Evolutionary conservation across 2,797 vertebrate genomes (phyloP).

Genomic region (Gouania willdenowi): DNA sequence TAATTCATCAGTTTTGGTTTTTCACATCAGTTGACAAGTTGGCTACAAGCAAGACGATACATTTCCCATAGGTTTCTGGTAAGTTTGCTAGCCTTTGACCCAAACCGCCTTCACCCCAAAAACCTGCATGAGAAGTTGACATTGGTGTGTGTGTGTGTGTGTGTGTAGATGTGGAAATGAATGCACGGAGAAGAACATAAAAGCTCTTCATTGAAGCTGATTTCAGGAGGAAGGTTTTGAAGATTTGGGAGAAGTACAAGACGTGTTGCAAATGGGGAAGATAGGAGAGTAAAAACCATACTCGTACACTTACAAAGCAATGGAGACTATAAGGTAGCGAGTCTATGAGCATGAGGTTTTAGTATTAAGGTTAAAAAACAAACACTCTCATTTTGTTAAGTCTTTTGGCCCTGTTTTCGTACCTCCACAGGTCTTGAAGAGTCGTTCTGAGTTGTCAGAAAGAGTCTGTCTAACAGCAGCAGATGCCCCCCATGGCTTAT

Average conservation of each 20-base stretch:
- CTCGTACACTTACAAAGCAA: not conserved
- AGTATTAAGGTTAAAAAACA: slow-evolving; percentile 2
- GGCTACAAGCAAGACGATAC: no score
- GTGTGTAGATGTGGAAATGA: slow-evolving; percentile 48
- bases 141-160: not conserved
- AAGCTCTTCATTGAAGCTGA: slow-evolving; percentile 64
- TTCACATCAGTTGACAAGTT: no score
- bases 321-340: slow-evolving; percentile 16
- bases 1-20: no score
- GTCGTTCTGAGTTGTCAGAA: slow-evolving; percentile 62
- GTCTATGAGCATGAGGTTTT: slow-evolving; percentile 9
- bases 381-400: not conserved
- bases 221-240: slow-evolving; percentile 67
- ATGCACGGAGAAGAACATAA: slow-evolving; percentile 45
- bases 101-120: slow-evolving; percentile 11
- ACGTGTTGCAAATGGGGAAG: slow-evolving; percentile 54
- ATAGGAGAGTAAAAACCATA: slow-evolving; percentile 27
- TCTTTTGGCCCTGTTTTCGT: slow-evolving; percentile 8
- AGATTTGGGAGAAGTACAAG: slow-evolving; percentile 54
- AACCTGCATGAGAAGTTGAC: slow-evolving; percentile 36
- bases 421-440: slow-evolving; percentile 42
- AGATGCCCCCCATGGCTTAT: slow-evolving; percentile 36
- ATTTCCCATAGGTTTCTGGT: no score
- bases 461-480: slow-evolving; percentile 58
- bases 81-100: no score